Evolutionary conservation across 2,797 vertebrate genomes (phyloP).

Genomic region (Gouania willdenowi): DNA sequence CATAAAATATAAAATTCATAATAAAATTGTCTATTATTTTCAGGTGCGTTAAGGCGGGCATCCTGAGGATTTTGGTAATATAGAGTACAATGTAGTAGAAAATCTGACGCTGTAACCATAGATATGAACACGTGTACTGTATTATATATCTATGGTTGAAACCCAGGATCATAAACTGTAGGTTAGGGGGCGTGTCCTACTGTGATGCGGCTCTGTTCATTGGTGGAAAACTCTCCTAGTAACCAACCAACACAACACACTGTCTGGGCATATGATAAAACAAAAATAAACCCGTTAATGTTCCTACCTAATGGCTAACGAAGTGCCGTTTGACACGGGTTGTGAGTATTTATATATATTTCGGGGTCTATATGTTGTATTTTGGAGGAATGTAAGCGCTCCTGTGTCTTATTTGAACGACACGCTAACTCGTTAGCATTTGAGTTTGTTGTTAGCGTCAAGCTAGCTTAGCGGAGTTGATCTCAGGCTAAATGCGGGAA

Average conservation of each 20-base stretch:
- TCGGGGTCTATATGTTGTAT: rapidly evolving
- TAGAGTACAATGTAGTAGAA: too few relatives aligned
- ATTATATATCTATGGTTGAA: too few relatives aligned
- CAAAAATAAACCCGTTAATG: conserved; percentile 8
- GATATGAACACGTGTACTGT: too few relatives aligned
- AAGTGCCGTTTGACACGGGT: neutral
- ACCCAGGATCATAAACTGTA: too few relatives aligned
- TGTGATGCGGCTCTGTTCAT: conserved; percentile 26
- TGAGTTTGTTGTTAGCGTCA: conserved; percentile 42
- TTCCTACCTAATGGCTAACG: neutral
- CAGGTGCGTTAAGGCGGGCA: too few relatives aligned
- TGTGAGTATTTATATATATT: conserved; percentile 21
- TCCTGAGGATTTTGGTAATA: conserved; percentile 14
- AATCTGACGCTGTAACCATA: too few relatives aligned
- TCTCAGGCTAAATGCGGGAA: too few relatives aligned
- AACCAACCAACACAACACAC: conserved; percentile 59
- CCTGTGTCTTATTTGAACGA: neutral
- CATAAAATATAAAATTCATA: too few relatives aligned
- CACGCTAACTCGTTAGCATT: conserved; percentile 30
- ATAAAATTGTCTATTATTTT: too few relatives aligned
- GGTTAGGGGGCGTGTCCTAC: conserved; percentile 39
- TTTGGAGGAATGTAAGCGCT: too few relatives aligned
- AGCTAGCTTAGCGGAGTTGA: neutral
- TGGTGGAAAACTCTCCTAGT: conserved; percentile 65
- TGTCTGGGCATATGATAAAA: conserved; percentile 52